A percentile compares a stretch with the other conserved stretches of the same genome.
Evolutionary conservation across 1,140 invertebrate genomes (phyloP).

Genomic region (Rhagoletis zephyria): DNA sequence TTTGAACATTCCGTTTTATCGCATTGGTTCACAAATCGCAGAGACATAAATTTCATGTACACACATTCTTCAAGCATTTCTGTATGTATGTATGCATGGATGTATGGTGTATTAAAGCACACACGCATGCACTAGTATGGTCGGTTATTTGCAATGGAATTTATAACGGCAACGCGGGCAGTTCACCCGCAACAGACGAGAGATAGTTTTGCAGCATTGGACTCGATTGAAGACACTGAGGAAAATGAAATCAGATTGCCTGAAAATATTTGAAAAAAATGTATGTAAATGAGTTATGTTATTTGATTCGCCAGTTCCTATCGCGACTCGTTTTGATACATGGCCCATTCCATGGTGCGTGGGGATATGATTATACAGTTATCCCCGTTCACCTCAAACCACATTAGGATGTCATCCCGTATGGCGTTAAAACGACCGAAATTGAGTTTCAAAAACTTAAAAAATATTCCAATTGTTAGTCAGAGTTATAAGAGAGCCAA

Average conservation of each 20-base stretch:
- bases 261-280: too few species aligned
- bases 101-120: neutral
- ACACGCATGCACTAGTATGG: neutral
- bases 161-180: conserved; percentile 39
- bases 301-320: too few species aligned
- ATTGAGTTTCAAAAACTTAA: too few species aligned
- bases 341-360: too few species aligned
- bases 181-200: conserved; percentile 14
- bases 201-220: neutral
- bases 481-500: too few species aligned
- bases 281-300: too few species aligned
- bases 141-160: conserved; percentile 36
- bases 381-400: too few species aligned
- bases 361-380: too few species aligned
- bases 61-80: neutral
- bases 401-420: too few species aligned
- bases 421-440: too few species aligned
- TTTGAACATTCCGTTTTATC: neutral
- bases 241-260: neutral
- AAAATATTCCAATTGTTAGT: too few species aligned
- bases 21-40: conserved; percentile 28
- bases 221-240: neutral
- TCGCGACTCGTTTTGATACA: too few species aligned
- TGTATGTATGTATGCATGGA: neutral
- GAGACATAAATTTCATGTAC: conserved; percentile 50